These are phyloP conservation scores for Drosophila pseudoobscura DNA, from an alignment of 1,140 invertebrate species.

Conservation along the genomic window DNA sequence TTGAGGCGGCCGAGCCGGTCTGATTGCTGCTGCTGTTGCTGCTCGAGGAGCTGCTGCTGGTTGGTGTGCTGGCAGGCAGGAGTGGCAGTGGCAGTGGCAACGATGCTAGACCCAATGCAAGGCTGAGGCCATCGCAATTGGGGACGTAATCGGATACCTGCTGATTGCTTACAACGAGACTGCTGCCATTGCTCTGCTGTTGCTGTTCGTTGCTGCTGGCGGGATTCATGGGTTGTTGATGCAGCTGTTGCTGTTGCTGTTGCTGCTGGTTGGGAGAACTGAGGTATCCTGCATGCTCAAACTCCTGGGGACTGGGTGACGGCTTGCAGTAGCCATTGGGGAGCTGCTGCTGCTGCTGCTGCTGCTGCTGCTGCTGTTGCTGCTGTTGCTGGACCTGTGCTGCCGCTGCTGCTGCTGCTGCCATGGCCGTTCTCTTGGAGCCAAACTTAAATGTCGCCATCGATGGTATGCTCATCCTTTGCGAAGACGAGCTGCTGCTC, in stretches of 20 bases:
- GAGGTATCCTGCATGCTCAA: constrained; percentile 70
- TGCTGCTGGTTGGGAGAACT: constrained; percentile 72
- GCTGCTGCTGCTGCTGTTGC: constrained; percentile 20
- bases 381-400: constrained; percentile 25
- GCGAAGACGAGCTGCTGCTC: constrained; percentile 32
- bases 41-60: constrained; percentile 14
- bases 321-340: constrained; percentile 81
- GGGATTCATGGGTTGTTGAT: constrained; percentile 50
- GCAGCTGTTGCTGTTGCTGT: constrained; percentile 47
- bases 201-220: constrained; percentile 44
- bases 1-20: constrained; percentile 35
- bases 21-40: constrained; percentile 13
- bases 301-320: constrained; percentile 76
- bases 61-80: constrained; percentile 24
- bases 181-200: constrained; percentile 36
- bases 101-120: constrained; percentile 5
- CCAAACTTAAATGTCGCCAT: constrained; percentile 81
- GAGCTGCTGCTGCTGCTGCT: constrained; percentile 46
- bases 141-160: constrained; percentile 67
- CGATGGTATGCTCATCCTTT: constrained; percentile 71
- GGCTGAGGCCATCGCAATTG: constrained; percentile 60
- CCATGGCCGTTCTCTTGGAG: constrained; percentile 62
- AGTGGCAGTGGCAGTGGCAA: constrained; percentile 9
- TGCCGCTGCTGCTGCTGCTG: constrained; percentile 23
- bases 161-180: constrained; percentile 3